Conservation (phyloP, 2,888 invertebrate genomes). For the Hololepta plana region DNA sequence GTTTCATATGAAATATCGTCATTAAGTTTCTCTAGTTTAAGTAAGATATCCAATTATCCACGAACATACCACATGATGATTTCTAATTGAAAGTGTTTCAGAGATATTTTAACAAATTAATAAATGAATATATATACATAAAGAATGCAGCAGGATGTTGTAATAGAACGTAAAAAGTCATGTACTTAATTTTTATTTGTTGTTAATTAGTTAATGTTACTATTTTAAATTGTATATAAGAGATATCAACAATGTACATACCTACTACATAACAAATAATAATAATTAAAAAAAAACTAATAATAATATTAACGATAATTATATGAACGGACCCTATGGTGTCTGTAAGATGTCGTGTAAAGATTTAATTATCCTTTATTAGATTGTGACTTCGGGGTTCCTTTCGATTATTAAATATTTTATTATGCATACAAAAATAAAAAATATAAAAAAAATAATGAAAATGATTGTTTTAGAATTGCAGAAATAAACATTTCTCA, state of each 20-base stretch:
- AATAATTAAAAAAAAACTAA: too few relatives aligned
- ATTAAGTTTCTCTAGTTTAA: too few relatives aligned
- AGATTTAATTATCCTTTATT: conserved; percentile 14
- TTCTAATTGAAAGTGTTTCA: too few relatives aligned
- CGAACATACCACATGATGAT: too few relatives aligned
- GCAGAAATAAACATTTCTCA: conserved; percentile 19
- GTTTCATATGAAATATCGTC: too few relatives aligned
- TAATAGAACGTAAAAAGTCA: neutral
- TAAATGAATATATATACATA: conserved; percentile 1
- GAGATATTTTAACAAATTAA: conserved; percentile 1
- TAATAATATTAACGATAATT: conserved; percentile 17
- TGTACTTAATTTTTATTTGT: conserved; percentile 13
- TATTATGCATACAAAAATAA: conserved; percentile 27
- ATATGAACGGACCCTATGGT: conserved; percentile 25
- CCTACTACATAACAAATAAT: too few relatives aligned
- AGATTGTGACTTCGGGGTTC: conserved; percentile 25
- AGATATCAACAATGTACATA: conserved; percentile 21
- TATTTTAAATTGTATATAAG: conserved; percentile 24
- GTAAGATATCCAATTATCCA: too few relatives aligned
- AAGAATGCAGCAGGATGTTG: conserved; percentile 5
- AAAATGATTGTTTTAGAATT: conserved; percentile 26
- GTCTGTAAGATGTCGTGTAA: conserved; percentile 23
- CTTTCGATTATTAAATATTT: conserved; percentile 25
- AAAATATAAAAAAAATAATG: too few relatives aligned
- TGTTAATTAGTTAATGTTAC: conserved; percentile 23